Evolutionary conservation across 2,797 vertebrate genomes (phyloP).

Genomic region (Taenioides sp.): DNA sequence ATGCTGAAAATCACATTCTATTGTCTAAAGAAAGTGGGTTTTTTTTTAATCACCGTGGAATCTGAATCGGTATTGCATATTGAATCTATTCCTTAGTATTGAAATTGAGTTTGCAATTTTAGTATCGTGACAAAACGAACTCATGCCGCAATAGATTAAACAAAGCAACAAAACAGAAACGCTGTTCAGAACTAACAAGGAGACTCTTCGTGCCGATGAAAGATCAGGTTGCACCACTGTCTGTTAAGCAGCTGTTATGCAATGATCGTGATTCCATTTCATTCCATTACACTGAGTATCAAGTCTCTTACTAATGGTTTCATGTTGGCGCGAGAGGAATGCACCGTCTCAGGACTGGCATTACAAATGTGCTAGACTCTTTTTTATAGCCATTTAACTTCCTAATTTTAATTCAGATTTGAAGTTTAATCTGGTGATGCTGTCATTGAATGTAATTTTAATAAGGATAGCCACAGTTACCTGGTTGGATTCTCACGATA

Average conservation of each 20-base stretch:
- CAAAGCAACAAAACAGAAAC: background rate
- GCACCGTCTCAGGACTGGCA: background rate
- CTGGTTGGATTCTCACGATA: too few species aligned
- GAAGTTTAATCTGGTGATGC: background rate
- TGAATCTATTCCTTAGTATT: too few species aligned
- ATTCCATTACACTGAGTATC: background rate
- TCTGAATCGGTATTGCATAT: too few species aligned
- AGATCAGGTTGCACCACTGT: slow-evolving; percentile 4
- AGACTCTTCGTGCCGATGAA: background rate
- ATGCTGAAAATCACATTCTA: too few species aligned
- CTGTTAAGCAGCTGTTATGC: background rate
- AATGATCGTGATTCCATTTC: background rate
- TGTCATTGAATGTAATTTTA: too few species aligned
- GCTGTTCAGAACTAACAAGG: background rate
- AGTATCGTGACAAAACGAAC: too few species aligned
- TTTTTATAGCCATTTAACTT: background rate
- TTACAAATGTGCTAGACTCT: background rate
- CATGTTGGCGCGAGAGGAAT: background rate
- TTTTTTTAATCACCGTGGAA: too few species aligned
- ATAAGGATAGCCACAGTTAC: too few species aligned
- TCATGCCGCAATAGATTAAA: background rate
- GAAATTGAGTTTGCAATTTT: too few species aligned
- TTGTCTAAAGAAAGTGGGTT: too few species aligned
- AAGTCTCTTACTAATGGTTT: background rate
- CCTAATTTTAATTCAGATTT: background rate